Evolutionary conservation across 2,113 vertebrate genomes (phyloP).

Genomic region (Ramphastos sulfuratus): DNA sequence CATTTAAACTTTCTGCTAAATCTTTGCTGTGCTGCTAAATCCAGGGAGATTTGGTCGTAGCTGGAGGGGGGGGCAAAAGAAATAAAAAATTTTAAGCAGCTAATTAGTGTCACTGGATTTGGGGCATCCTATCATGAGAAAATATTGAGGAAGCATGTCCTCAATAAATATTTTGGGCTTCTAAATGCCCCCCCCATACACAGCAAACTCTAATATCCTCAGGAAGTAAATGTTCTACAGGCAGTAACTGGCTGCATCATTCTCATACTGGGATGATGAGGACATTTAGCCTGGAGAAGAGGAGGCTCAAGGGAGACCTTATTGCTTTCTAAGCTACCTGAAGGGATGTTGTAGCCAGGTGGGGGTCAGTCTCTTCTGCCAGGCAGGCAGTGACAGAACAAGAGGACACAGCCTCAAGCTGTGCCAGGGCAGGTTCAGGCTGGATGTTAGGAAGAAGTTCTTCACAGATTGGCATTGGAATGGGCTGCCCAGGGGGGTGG

Average conservation of each 20-base stretch:
- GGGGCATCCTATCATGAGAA: slow-evolving; percentile 22
- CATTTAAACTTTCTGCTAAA: slow-evolving; percentile 66
- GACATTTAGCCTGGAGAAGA: not conserved
- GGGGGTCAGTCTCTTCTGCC: too few species aligned
- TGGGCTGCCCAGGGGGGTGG: too few species aligned
- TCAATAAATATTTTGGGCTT: slow-evolving; percentile 56
- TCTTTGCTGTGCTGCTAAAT: slow-evolving; percentile 56
- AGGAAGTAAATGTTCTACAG: not conserved
- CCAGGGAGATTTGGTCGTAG: slow-evolving; percentile 47
- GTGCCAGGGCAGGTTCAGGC: too few species aligned
- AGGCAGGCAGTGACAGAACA: too few species aligned
- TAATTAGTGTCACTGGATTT: slow-evolving; percentile 66
- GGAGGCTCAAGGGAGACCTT: too few species aligned
- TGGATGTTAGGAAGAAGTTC: too few species aligned
- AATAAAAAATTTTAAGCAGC: slow-evolving; percentile 34
- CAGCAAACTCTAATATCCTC: not conserved
- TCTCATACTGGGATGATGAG: not conserved
- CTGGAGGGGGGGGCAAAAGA: not conserved
- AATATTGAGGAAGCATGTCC: slow-evolving; percentile 37
- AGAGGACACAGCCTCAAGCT: too few species aligned
- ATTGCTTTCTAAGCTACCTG: too few species aligned
- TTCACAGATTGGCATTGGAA: too few species aligned
- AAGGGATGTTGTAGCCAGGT: too few species aligned
- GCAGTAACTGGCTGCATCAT: not conserved
- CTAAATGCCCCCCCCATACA: not conserved